Base-by-base conservation (phyloP, 2,888 invertebrate species). In the Philaethria dido region DNA sequence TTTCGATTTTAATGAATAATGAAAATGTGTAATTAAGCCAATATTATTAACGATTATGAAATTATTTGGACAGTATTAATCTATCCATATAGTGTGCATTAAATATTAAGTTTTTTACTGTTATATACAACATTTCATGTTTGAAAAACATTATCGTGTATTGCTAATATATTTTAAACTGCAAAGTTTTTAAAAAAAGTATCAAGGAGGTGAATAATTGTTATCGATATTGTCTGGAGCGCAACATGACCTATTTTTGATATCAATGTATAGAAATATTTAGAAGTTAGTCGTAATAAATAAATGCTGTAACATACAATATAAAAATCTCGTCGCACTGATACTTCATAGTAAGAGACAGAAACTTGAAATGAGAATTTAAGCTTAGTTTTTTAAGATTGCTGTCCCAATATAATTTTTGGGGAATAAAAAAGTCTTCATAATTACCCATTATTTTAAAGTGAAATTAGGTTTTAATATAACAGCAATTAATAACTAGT, bases 51-150 rank as follows among this genome's bases (percentile, higher is more conserved):
- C 39, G 14, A 57, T 25, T 4, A 9, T 22, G 22, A 42, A 29
- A 39, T 55, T 39, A 42, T 25, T 57, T 42, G 22, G 22, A 57
- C 57, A 57, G 57, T 57, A 57, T 57, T 57, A 55, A 22, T 55
- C 55, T 39, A 57, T 42, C n/a, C n/a, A 57, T n/a, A 57, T 55
- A 20, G 55, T 22, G 20, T 20, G 9, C 39, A 39, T 57, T 57
- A 11, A 42, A 57, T 57, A 57, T 42, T 57, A 57, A 22, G 57
- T 42, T 22, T 22, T 57, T 57, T 42, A 42, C 42, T 16, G 14
- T 57, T 22, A 25, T 57, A n/a, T 39, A 5, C 25, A n/a, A 39
- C 29, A 39, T 57, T 1, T n/a, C 9, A 39, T 39, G 39, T 39
- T 39, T 20, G 11, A 57, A n/a, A 16, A 33, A n/a, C 16, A 16